phyloP scores from a whole-genome alignment of 2,888 invertebrate genomes.

The Allolobophora icterica region DNA sequence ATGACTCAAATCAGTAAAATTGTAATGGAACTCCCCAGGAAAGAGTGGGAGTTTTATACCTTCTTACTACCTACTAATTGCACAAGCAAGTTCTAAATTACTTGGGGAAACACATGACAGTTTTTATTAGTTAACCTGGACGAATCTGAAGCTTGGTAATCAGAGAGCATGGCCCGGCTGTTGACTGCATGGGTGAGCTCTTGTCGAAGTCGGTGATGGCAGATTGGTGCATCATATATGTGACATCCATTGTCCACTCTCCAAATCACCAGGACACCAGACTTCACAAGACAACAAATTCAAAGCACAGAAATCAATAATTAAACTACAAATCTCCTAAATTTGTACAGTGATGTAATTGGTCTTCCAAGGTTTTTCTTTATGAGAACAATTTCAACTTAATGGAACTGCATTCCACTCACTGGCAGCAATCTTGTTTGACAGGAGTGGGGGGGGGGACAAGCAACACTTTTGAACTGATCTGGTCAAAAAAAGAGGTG shows the following conservation, averaged over 20 bases:
- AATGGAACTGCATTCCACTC: background rate
- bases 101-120: background rate
- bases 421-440: too few species aligned
- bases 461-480: too few species aligned
- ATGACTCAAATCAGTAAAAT: too few species aligned
- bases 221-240: background rate
- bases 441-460: too few species aligned
- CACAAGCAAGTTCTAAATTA: background rate
- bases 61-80: background rate
- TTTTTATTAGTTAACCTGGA: background rate
- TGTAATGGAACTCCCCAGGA: too few species aligned
- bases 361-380: too few species aligned
- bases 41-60: too few species aligned
- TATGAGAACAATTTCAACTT: background rate
- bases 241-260: background rate
- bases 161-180: background rate
- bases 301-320: background rate
- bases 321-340: too few species aligned
- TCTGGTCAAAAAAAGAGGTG: too few species aligned
- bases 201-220: background rate
- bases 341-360: background rate
- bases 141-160: background rate
- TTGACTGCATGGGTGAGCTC: background rate
- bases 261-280: constrained; percentile 7
- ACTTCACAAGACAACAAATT: background rate